phyloP scores from a whole-genome alignment of 2,888 invertebrate genomes.

The Melanophora roralis region DNA sequence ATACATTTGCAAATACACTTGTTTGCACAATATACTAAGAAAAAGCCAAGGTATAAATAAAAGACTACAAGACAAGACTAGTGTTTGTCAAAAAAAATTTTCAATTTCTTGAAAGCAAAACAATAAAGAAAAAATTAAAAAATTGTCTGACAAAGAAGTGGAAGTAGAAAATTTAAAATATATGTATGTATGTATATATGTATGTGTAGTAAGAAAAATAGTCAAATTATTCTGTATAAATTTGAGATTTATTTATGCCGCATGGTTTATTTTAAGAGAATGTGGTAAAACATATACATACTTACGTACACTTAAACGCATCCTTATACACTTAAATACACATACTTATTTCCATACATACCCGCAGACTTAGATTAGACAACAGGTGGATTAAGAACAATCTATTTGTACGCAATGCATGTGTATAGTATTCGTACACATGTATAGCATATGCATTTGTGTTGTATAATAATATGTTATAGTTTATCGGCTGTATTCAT shows the following conservation, averaged over 20 bases:
- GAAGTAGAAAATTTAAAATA: background rate
- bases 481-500: too few species aligned
- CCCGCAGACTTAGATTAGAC: slow-evolving; percentile 7
- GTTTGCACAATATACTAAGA: background rate
- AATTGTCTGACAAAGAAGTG: background rate
- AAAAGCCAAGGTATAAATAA: background rate
- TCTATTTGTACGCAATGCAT: background rate
- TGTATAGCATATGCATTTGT: too few species aligned
- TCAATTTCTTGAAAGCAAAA: slow-evolving; percentile 16
- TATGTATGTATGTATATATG: too few species aligned
- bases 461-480: too few species aligned
- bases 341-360: background rate
- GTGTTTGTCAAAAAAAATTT: slow-evolving; percentile 24
- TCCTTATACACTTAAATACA: background rate
- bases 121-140: background rate
- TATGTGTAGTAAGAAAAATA: background rate
- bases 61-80: slow-evolving; percentile 26
- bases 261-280: slow-evolving; percentile 45
- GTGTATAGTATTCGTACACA: too few species aligned
- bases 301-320: background rate
- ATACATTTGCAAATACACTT: background rate
- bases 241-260: slow-evolving; percentile 59
- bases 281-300: slow-evolving; percentile 3
- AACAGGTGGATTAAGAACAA: slow-evolving; percentile 42
- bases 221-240: slow-evolving; percentile 37